A percentile compares a stretch with the other conserved stretches of the same genome.
Conservation (phyloP, 2,888 invertebrate genomes). For the Choreutis nemorana region DNA sequence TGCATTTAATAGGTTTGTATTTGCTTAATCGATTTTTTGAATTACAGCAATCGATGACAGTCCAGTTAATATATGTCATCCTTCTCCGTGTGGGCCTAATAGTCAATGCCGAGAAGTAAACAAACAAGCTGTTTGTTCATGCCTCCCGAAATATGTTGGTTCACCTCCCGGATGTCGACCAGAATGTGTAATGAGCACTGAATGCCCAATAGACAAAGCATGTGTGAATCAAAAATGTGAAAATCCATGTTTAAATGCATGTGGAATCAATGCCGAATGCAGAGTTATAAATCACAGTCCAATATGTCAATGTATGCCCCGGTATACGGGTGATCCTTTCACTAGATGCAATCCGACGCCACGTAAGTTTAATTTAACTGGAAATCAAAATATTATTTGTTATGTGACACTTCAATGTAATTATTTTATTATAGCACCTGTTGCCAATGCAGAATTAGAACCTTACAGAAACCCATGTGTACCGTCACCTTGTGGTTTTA, state of each 20-base stretch:
- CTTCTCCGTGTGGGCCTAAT: slow-evolving; percentile 79
- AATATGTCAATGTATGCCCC: slow-evolving; percentile 74
- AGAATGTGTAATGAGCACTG: slow-evolving; percentile 78
- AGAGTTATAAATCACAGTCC: slow-evolving; percentile 81
- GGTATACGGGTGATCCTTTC: slow-evolving; percentile 75
- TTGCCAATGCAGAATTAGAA: slow-evolving; percentile 49
- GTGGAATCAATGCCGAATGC: slow-evolving; percentile 75
- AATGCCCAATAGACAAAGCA: slow-evolving; percentile 76
- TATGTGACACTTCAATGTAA: slow-evolving; percentile 2
- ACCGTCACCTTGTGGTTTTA: slow-evolving; percentile 75
- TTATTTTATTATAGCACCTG: slow-evolving; percentile 35
- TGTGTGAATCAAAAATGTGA: slow-evolving; percentile 80
- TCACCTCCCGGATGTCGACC: slow-evolving; percentile 79
- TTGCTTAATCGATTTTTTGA: too few relatives aligned
- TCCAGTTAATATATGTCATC: slow-evolving; percentile 68
- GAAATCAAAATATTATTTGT: slow-evolving; percentile 1
- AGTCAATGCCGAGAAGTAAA: slow-evolving; percentile 78
- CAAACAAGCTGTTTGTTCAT: slow-evolving; percentile 78
- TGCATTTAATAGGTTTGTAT: too few relatives aligned
- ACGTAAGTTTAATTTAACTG: slow-evolving; percentile 51
- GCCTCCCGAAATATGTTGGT: slow-evolving; percentile 74
- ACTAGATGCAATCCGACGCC: slow-evolving; percentile 63
- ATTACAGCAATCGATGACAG: slow-evolving; percentile 28
- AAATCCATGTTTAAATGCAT: slow-evolving; percentile 77
- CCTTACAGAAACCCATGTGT: slow-evolving; percentile 63